Evolutionary conservation across 1,140 invertebrate genomes (phyloP).

Genomic region (Drosophila dunni): DNA sequence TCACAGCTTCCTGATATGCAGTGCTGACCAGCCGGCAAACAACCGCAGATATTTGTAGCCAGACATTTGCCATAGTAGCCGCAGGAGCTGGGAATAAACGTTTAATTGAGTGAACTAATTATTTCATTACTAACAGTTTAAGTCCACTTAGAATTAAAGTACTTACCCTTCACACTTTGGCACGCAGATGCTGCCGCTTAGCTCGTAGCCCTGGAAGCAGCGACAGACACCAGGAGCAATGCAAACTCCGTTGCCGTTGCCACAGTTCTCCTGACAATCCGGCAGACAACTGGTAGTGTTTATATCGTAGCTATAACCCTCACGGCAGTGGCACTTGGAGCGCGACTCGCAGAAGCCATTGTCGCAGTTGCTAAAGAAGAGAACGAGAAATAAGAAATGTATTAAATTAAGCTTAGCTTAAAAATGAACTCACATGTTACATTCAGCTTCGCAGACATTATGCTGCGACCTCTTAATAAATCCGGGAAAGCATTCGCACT

Average conservation of each 20-base stretch:
- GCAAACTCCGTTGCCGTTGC: constrained; percentile 85
- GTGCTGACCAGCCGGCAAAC: constrained; percentile 44
- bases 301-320: constrained; percentile 86
- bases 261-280: constrained; percentile 74
- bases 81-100: constrained; percentile 56
- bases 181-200: constrained; percentile 57
- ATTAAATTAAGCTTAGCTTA: no score
- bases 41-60: constrained; percentile 71
- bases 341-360: constrained; percentile 87
- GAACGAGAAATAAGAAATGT: no score
- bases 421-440: constrained; percentile 64
- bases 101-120: no score
- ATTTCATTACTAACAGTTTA: not conserved
- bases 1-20: constrained; percentile 63
- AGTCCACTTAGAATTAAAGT: no score
- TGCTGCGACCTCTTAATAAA: constrained; percentile 68
- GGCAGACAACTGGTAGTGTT: constrained; percentile 79
- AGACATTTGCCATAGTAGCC: constrained; percentile 69
- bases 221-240: constrained; percentile 85
- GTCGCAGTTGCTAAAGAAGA: constrained; percentile 82
- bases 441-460: constrained; percentile 80
- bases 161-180: constrained; percentile 71
- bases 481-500: constrained; percentile 86
- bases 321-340: constrained; percentile 87
- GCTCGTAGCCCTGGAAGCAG: constrained; percentile 87